Evolutionary conservation across 2,797 vertebrate genomes (phyloP), one percentile per base, ranked within the genome.

Genomic region (Alectoris magna): DNA sequence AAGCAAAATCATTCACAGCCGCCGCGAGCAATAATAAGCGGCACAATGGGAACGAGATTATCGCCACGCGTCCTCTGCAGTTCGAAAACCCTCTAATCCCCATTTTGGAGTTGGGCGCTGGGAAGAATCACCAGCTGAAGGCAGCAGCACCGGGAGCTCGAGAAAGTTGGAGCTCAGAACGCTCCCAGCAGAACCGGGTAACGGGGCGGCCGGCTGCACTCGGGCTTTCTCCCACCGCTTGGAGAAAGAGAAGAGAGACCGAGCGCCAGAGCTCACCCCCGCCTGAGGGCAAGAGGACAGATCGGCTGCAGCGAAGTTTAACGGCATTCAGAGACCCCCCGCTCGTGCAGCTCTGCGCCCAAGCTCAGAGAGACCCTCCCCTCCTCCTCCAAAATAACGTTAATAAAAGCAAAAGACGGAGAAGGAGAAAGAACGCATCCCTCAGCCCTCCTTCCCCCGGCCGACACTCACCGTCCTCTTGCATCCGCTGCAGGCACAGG

Each of bases 401-500:
- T 58, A 58, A 58, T 34, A 18, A 14, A 46, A 27, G 8, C 39
- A 8, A 38, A 53, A 49, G 8, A 15, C 13, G 26, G 56, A 2
- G 41, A 55, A 23, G 53, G 7, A 5, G 44, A 79, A 43, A 1
- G 51, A 79, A 8, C 41, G 51, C 81, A 23, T 7, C 43, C 24
- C 78, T 53, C 88, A 59, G 27, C 88, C n/a, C 75, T 11, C 49
- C 13, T 59, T 63, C 46, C 81, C 48, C 69, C 36, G 2, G 53
- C 72, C 23, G 46, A 14, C 19, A 36, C 98, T 97, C 98, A 99
- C 99, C 99, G 96, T 99, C 98, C 93, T 99, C 98, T 88, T 99
- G 98, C 98, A 99, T 98, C 96, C 98, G 98, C 98, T 98, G 99
- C 98, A 99, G 98, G 94, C 99, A 99, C 94, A 99, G 97, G 98